Evolutionary conservation across 2,888 invertebrate species (phyloP), one percentile per base, ranked within the genome.

Genomic region (Diploptera punctata): DNA sequence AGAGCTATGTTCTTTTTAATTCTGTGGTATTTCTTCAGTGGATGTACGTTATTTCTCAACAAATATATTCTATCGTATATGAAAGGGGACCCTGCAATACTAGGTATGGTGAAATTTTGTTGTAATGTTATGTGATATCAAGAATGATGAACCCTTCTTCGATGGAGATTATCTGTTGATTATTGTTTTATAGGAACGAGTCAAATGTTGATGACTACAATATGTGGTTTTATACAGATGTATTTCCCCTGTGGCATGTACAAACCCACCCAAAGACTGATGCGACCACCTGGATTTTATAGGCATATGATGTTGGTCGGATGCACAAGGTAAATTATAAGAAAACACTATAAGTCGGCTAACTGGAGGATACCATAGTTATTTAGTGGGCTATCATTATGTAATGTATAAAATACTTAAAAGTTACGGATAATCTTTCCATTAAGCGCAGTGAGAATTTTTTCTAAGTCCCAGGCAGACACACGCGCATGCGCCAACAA

Each of bases 11-110:
- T 87, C 75, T 90, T 90, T 80, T 81, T 90, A 52, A 80, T 88
- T 67, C 81, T 92, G 74, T 92, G 93, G 92, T 93, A 92, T 79
- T 86, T 92, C 79, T 92, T 93, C 81, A 92, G 92, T 81, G 91
- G 90, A 9, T 91, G 90, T 80, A 93, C 92, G 1, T 83, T 93
- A 67, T 92, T 93, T 81, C 84, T 92, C 73, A 93, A 93, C 82
- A 93, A 93, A 80, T 92, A 92, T 80, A 92, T 93, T 78, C 83
- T 93, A 73, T 87, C 90, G 0, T 91, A 89, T 77, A 86, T 91
- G 80, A 86, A 88, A 81, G 92, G 91, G 61, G 91, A 93, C 82
- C 91, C 92, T 19, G 90, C 90, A 69, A 84, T 93, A 73, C 82
- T 93, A 80, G 92, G 92, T 92, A 83, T 83, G 81, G 62, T 7